These are phyloP conservation scores for Pachycephus smyrnensis DNA, from an alignment of 2,888 invertebrate species.

Conservation along the genomic window DNA sequence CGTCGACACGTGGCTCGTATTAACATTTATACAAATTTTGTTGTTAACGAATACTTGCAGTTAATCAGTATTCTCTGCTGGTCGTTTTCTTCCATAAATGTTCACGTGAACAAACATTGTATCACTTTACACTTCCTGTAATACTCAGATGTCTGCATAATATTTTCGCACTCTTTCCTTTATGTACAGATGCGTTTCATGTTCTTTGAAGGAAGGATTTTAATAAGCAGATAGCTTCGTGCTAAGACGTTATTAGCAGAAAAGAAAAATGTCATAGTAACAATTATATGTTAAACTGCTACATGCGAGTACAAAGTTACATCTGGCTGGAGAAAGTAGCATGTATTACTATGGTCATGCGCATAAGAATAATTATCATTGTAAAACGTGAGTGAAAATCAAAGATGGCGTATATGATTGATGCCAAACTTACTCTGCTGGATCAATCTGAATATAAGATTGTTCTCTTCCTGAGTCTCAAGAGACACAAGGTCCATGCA, in stretches of 20 bases:
- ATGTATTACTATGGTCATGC: neutral
- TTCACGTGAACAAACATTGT: neutral
- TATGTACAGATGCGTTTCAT: neutral
- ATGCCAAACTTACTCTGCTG: constrained; percentile 78
- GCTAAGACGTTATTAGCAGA: neutral
- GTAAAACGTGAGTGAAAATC: neutral
- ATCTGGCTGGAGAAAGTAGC: neutral
- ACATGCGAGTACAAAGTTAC: neutral
- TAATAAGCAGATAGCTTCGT: neutral
- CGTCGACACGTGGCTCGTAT: neutral
- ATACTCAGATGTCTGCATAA: neutral
- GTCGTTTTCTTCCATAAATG: neutral
- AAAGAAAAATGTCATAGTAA: neutral
- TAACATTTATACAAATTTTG: neutral
- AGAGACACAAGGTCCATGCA: constrained; percentile 93
- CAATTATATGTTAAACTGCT: neutral
- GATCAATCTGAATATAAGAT: constrained; percentile 87
- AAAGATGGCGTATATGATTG: neutral
- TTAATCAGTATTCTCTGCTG: neutral
- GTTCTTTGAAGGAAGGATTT: neutral
- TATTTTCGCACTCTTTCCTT: neutral
- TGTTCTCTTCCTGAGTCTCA: constrained; percentile 91
- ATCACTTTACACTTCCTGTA: neutral
- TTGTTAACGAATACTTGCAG: too few relatives aligned
- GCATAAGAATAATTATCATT: neutral